Base-by-base conservation (phyloP, 1,140 invertebrate species). In the Trichomalopsis sarcophagae region DNA sequence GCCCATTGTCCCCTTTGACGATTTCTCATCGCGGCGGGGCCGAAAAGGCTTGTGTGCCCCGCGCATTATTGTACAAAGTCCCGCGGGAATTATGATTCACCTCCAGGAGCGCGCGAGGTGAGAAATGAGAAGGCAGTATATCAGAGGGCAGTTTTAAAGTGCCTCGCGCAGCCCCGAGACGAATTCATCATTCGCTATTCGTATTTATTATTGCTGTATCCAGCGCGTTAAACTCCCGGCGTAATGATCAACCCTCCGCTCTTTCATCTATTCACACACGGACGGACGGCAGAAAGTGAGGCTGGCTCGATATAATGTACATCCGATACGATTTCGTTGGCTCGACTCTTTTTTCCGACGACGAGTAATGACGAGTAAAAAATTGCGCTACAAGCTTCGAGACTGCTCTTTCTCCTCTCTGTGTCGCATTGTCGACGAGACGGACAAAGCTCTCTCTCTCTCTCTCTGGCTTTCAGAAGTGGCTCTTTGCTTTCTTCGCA, bases 21-120 rank as follows among this genome's bases (percentile, higher is more conserved):
- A 88, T 89, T 89, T 88, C 81, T 88, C 88, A 89, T 88, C 87
- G 80, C 87, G 80, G 81, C 5, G 80, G 81, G 80, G 36, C 66
- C 76, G 66, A 84, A 81, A 81, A 84, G 84, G 77, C 69, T 84
- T 84, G 76, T 40, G 77, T 66, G 23, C 27, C 1, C 1, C 27
- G 27, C 27, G 27, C 27, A 36, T 36, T 36, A 36, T 36, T 36
- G 2, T 36, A 36, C 68, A 33, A 71, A 30, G 68, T 71, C 23
- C 68, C 68, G 68, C 68, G 23, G 68, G 55, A 62, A 71, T 71
- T 71, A 71, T 17, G 68, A 71, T 27, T 71, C 68, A 47, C 21
- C 6, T 7, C n/a, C 40, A 21, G 62, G 82, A 88, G 44, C 85
- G 86, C 82, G 85, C 78, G 81, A 73, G 74, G 86, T 89, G 88